Base-by-base conservation (phyloP, 2,888 invertebrate species). In the Nomada fabriciana region DNA sequence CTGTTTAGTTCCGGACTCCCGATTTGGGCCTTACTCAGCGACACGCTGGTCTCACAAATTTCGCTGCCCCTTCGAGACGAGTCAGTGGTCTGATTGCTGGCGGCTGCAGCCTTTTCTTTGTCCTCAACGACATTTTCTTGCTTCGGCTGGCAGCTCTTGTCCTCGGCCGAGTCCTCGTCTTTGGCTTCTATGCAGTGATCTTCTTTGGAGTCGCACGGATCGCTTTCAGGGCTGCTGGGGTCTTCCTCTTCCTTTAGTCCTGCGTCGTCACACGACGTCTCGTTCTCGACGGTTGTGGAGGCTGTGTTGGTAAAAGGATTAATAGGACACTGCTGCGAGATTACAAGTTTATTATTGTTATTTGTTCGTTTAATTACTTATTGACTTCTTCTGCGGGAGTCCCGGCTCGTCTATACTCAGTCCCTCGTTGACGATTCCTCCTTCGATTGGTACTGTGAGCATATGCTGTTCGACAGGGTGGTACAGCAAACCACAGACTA, bases 391-490 rank as follows among this genome's bases (percentile, higher is more conserved):
- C 10, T 69, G 80, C 5, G 75, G 78, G 15, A 83, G 15, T 4
- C 79, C 43, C 43, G 87, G 68, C 64, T 92, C 92, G 52, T 92
- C 93, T 53, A 93, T 82, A 4, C 88, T 89, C 70, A 93, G 70
- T 4, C 91, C 93, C 42, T 90, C 90, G 79, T 93, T 93, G 65
- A 92, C 92, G n/a, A 91, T 94, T 80, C 83, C 94, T 92, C 52
- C 94, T 92, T 78, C 94, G 29, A 90, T 93, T 88, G 86, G 94
- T 90, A 76, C 94, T 64, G 95, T 95, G 85, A 96, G 96, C 96
- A 97, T 96, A 91, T 98, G 97, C 83, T 96, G 95, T 83, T 97
- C 97, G 0, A 98, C 97, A 0, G 98, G 98, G 88, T 98, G 97
- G 92, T 97, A 98, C 68, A 98, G 95, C 5, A 97, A 91, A 0